Base-by-base conservation (phyloP, 2,113 vertebrate genomes). In the Hippocampus mohnikei region DNA sequence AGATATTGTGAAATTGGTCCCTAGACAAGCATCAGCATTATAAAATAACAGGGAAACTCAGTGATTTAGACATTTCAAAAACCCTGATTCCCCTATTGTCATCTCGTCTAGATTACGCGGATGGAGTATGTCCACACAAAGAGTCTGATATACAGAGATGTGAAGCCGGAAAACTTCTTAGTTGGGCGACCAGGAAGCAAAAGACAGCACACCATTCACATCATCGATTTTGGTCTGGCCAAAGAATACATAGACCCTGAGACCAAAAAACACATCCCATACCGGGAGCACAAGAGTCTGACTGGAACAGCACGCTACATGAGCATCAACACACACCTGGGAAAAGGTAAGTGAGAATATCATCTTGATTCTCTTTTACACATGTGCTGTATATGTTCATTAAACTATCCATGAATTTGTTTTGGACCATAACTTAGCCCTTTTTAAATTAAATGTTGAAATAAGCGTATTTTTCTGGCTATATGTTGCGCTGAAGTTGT, bases 211-310 rank as follows among this genome's bases (percentile, higher is more conserved):
- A 95, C 95, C 82, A 96, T 98, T 89, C 96, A 98, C 94, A 98
- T 98, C 87, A 98, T 98, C 1, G 97, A 98, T 93, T 98, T 98
- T 80, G 97, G 97, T 90, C 92, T 98, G 91, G 97, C 97, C 93
- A 98, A 98, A 94, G 97, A 98, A 88, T 98, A 98, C 85, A 97
- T 98, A 20, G 97, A 98, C 91, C 96, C 97, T 0, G 97, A 98
- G 95, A 98, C 97, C 94, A 96, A 96, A 96, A 98, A 98, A 94
- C 97, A 98, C 94, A 98, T 98, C 94, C 97, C 96, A 0, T 98
- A 98, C 92, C 93, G 96, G 84, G 97, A 98, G 94, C 97, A 98
- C 94, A 98, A 98, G 93, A 98, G 97, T 92, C 91, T 98, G 89
- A 98, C 96, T 2, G 96, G 96, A 84, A 98, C 96, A 0, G 96